phyloP scores from a whole-genome alignment of 2,113 vertebrate species.

The Thermophis baileyi region DNA sequence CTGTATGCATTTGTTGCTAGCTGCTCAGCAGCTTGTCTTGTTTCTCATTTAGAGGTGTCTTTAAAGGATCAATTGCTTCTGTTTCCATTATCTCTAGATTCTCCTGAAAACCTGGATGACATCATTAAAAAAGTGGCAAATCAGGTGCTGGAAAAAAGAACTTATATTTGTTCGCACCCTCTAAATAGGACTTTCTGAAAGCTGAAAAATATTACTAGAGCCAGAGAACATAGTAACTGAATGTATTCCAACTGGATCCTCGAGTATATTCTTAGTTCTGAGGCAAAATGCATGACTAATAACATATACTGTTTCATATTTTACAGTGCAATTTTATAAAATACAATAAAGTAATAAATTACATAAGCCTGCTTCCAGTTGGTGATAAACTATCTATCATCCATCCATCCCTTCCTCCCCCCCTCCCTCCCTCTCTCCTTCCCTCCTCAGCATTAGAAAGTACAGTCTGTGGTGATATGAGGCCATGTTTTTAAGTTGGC shows the following conservation, averaged over 20 bases:
- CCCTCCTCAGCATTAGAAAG: not conserved
- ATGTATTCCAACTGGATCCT: not conserved
- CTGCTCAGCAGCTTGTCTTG: not conserved
- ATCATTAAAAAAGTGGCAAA: slow-evolving; percentile 86
- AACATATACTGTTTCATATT: not conserved
- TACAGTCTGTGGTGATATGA: not conserved
- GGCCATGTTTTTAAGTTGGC: not conserved
- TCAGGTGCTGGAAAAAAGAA: slow-evolving; percentile 80
- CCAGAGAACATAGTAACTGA: not conserved
- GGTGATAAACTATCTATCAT: not conserved
- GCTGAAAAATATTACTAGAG: not conserved
- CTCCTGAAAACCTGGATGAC: slow-evolving; percentile 86
- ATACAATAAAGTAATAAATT: not conserved
- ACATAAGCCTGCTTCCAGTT: not conserved
- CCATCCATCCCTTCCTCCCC: not conserved
- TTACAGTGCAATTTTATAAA: not conserved
- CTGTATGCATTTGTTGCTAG: slow-evolving; percentile 1
- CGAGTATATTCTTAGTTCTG: not conserved
- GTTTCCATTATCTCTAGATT: slow-evolving; percentile 63
- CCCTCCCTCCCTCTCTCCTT: not conserved
- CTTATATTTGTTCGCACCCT: slow-evolving; percentile 87
- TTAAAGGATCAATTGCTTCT: not conserved
- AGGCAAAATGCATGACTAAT: not conserved
- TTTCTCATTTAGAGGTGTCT: not conserved
- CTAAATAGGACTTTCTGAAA: slow-evolving; percentile 84